These are phyloP conservation scores for Microtus richardsoni DNA, from an alignment of 2,113 vertebrate species.

Conservation along the genomic window DNA sequence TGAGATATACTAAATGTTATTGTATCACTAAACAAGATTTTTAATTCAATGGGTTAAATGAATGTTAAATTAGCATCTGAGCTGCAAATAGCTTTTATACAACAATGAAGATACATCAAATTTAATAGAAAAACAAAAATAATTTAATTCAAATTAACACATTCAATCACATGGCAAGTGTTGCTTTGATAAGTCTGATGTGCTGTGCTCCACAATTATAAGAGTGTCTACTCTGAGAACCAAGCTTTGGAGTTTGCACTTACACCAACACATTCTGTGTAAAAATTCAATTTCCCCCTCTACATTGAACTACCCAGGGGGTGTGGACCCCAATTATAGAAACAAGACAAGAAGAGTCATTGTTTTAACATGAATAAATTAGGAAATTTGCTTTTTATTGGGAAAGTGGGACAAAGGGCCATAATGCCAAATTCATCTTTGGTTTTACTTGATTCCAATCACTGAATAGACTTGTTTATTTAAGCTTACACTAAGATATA, in stretches of 20 bases:
- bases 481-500: not conserved
- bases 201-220: not conserved
- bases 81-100: not conserved
- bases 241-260: not conserved
- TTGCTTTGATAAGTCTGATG: slow-evolving; percentile 20
- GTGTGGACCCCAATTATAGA: not conserved
- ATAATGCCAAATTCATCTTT: not conserved
- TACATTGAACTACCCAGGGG: not conserved
- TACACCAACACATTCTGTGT: not conserved
- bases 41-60: not conserved
- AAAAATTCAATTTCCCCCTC: slow-evolving; percentile 34
- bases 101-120: not conserved
- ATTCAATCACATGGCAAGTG: not conserved
- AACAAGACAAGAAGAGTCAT: not conserved
- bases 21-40: slow-evolving; percentile 16
- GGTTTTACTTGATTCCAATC: not conserved
- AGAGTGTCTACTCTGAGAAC: not conserved
- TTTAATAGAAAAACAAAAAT: not conserved
- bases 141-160: slow-evolving; percentile 37
- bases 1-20: not conserved
- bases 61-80: not conserved
- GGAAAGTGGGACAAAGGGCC: not conserved
- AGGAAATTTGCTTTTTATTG: not conserved
- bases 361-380: not conserved
- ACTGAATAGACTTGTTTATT: not conserved